Evolutionary conservation across 2,888 invertebrate species (phyloP).

Genomic region (Coenonympha arcania): DNA sequence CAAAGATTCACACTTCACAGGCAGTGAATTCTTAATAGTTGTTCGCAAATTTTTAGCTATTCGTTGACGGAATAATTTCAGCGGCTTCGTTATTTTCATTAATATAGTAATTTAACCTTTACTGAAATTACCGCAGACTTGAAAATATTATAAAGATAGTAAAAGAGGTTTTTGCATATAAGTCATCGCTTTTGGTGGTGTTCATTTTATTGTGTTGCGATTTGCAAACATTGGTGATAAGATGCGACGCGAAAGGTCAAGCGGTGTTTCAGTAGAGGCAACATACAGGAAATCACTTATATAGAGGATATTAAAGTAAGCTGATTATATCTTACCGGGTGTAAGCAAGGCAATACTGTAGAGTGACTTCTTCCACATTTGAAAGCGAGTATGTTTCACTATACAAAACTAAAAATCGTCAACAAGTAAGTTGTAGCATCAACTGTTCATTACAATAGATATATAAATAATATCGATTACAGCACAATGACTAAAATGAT

Average conservation of each 20-base stretch:
- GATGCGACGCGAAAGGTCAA: conserved; percentile 28
- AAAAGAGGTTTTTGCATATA: neutral
- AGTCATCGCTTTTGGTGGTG: conserved; percentile 6
- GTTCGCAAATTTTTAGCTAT: conserved; percentile 35
- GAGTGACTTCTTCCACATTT: conserved; percentile 74
- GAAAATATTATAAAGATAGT: conserved; percentile 3
- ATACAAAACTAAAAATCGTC: conserved; percentile 72
- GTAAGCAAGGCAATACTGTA: conserved; percentile 74
- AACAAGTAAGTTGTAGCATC: conserved; percentile 68
- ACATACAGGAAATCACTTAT: conserved; percentile 66
- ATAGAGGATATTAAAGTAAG: conserved; percentile 72
- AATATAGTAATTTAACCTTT: conserved; percentile 50
- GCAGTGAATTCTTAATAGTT: no score
- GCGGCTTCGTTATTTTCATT: conserved; percentile 62
- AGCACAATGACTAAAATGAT: conserved; percentile 68
- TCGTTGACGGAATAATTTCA: conserved; percentile 51
- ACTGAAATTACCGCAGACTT: conserved; percentile 54
- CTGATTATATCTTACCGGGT: conserved; percentile 74
- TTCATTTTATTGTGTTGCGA: no score
- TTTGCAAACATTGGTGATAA: conserved; percentile 14
- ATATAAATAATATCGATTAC: conserved; percentile 51
- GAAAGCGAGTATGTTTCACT: conserved; percentile 73
- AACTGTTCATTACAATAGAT: conserved; percentile 64
- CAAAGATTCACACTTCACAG: no score
- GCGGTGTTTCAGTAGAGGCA: conserved; percentile 64